Conservation (phyloP, 1,140 invertebrate genomes). For the Drosophila sp. region DNA sequence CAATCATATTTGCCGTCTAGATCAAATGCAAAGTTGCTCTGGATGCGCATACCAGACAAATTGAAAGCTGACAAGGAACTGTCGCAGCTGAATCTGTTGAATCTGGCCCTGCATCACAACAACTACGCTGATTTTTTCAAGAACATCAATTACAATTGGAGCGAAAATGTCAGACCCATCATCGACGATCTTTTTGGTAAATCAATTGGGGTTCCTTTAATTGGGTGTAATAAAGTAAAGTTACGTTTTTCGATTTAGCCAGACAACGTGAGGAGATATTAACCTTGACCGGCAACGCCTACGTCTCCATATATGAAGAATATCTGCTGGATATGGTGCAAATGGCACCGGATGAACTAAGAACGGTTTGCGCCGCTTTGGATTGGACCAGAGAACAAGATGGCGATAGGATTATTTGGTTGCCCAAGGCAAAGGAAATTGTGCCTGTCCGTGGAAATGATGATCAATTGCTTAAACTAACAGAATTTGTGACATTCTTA, state of each 20-base stretch:
- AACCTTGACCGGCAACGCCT: conserved; percentile 52
- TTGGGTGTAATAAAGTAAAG: neutral
- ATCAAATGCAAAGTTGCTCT: conserved; percentile 60
- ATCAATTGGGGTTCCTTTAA: neutral
- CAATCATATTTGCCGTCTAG: conserved; percentile 20
- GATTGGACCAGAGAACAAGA: conserved; percentile 64
- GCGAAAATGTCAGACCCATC: conserved; percentile 50
- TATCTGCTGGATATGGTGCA: conserved; percentile 58
- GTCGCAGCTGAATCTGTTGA: conserved; percentile 55
- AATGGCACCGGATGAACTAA: conserved; percentile 54
- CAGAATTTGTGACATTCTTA: conserved; percentile 72
- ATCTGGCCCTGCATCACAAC: conserved; percentile 63
- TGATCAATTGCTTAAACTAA: conserved; percentile 68
- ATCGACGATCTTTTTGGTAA: conserved; percentile 59
- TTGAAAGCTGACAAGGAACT: conserved; percentile 60
- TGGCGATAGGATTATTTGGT: conserved; percentile 49
- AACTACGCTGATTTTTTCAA: conserved; percentile 66
- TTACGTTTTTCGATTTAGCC: conserved; percentile 13
- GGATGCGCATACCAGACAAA: conserved; percentile 65
- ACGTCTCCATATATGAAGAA: conserved; percentile 69
- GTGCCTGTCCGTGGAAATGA: conserved; percentile 49
- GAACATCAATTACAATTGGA: conserved; percentile 67
- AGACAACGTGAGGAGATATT: conserved; percentile 65
- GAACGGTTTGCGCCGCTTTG: conserved; percentile 25
- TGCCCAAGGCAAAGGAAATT: conserved; percentile 55